Base-by-base conservation (phyloP, 2,888 invertebrate genomes). In the Trissonchulus sp. region DNA sequence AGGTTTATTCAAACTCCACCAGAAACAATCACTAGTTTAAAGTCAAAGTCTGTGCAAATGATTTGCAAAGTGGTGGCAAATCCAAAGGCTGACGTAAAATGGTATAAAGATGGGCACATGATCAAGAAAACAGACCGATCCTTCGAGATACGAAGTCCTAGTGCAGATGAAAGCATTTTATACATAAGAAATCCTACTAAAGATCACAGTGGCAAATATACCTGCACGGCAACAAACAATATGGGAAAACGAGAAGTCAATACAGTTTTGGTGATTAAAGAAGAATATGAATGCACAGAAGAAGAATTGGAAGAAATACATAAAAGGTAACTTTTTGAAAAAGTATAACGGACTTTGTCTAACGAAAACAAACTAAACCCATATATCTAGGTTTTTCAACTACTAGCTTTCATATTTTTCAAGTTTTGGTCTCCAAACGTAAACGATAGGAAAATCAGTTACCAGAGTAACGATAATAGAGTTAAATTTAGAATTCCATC, bases 151-250 rank as follows among this genome's bases (percentile, higher is more conserved):
- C n/a, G n/a, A n/a, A n/a, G n/a, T n/a, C n/a, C n/a, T n/a, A n/a
- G n/a, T n/a, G n/a, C n/a, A n/a, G 74, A 48, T 23, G 48, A 83
- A 8, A 81, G 79, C 30, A 78, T 82, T 33, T 75, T 85, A 60
- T 81, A 80, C 75, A 79, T 85, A 18, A 78, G 78, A 36, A 79
- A 79, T 74, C 79, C 83, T 30, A 80, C 81, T 30, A 80, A 81
- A 15, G 78, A 79, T 18, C 82, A 84, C 76, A 85, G 85, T 77
- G 87, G 86, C 18, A 84, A 85, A 63, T 87, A 86, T 79, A 85
- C 85, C 0, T 87, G 86, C 80, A 78, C 82, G 63, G 86, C 86
- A 1, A 81, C 83, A 76, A 87, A 87, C 80, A 77, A 79, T 2
- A 84, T 84, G 28, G 87, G 86, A 1, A 74, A 74, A 69, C 3